Conservation (phyloP, 2,888 invertebrate species). For the Clitarchus hookeri region DNA sequence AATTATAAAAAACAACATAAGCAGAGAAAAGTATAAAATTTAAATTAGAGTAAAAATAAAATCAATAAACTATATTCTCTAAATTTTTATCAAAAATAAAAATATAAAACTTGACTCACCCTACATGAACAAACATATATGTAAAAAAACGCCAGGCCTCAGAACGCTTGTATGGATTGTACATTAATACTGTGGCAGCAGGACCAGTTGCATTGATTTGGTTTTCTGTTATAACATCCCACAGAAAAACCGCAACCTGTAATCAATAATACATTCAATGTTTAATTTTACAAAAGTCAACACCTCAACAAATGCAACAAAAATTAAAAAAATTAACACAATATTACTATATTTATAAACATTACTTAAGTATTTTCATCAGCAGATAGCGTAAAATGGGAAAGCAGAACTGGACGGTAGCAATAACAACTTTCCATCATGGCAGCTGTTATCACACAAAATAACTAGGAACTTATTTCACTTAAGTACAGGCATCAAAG, state of each 20-base stretch:
- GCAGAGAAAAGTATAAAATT: background rate
- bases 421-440: no score
- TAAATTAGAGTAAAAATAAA: constrained; percentile 23
- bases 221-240: constrained; percentile 45
- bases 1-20: no score
- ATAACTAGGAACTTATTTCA: no score
- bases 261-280: background rate
- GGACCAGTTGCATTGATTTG: constrained; percentile 71
- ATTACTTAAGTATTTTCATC: background rate
- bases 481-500: no score
- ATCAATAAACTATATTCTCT: background rate
- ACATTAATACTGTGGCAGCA: constrained; percentile 80
- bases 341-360: no score
- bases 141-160: constrained; percentile 93
- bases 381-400: background rate
- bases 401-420: no score
- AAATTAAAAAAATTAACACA: no score
- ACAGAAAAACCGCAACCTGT: constrained; percentile 46
- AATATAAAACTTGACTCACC: constrained; percentile 60
- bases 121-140: constrained; percentile 96
- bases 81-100: constrained; percentile 27
- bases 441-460: no score
- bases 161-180: constrained; percentile 80
- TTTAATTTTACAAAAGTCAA: background rate
- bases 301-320: no score